Evolutionary conservation across 2,113 vertebrate species (phyloP), one percentile per base, ranked within the genome.

Genomic region (Antechinus stuartii): DNA sequence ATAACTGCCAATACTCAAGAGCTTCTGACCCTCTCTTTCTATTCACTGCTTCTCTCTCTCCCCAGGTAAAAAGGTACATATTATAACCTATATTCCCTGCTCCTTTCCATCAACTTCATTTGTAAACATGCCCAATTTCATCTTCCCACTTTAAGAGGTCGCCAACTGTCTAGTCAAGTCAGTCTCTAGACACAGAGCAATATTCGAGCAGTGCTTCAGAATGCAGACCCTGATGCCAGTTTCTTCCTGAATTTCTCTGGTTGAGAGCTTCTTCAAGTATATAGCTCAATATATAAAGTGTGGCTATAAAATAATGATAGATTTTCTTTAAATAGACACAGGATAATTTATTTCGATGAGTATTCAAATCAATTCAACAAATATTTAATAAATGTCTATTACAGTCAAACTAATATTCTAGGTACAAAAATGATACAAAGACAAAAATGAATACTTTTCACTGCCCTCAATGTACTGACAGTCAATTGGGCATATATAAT

Each of bases 11-110:
- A 46, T 96, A 95, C 97, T 95, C 1, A 10, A 96, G 93, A 97
- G 95, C 91, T 76, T 92, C 42, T 84, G 95, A 90, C 90, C 93
- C 95, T 98, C 89, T 94, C 95, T 98, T 94, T 98, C 89, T 97
- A 90, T 52, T 97, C 92, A 95, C 90, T 57, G 91, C 90, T 98
- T 97, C 54, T 35, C 54, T 46, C 16, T 91, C 91, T 97, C 94
- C 94, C 61, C 90, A 93, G 93, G 91, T 92, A 94, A 89, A 97
- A 94, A 97, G 57, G 90, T 68, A 14, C 49, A 91, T 54, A 94
- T 68, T 90, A 92, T 94, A 94, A 91, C 8, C 30, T 54, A 52
- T 49, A 0, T 22, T 92, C 92, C 46, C 54, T 91, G 35, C 89
- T 54, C 49, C 26, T 84, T 24, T n/a, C 16, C 2, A 94, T 35